Base-by-base conservation (phyloP, 2,797 vertebrate genomes). In the Sebastes minor region DNA sequence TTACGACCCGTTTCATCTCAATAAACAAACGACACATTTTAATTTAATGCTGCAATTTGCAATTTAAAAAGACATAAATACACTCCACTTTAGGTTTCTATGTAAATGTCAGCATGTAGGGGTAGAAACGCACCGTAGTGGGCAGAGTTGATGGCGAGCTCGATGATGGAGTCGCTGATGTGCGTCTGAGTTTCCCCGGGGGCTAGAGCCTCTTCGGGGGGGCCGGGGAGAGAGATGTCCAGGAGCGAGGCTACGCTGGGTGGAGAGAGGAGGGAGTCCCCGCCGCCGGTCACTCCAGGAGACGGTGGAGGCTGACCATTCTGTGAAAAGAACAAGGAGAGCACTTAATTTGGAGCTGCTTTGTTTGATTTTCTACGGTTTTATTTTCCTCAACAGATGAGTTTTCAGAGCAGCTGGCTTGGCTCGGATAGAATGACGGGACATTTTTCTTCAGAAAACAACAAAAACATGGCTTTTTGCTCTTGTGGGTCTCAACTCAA, bases 161-260 rank as follows among this genome's bases (percentile, higher is more conserved):
- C 99, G 1, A 99, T 99, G 92, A 99, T 99, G 53, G 98, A 99
- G 94, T 99, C 99, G 0, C 99, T 99, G 94, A 99, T 99, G 76
- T 99, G 99, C 2, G 97, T 97, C 63, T 97, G 96, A 23, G 97
- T 92, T 66, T 97, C 98, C 64, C 97, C 98, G 5, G 98, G 96
- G 2, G 97, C 96, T 8, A 99, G 95, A n/a, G 97, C 96, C 65
- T 99, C 99, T 76, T 99, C 99, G 1, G 98, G 98, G 2, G 98
- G 98, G 3, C 98, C 99, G 0, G 99, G 99, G 3, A 99, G 96
- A 33, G 99, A 99, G 86, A 99, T 99, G 92, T 99, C 99, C 85
- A 99, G 92, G 57, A 99, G 95, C 2, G 98, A 97, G 30, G 97
- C 98, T 20, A 99, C 97, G 2, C 99, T 99, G 70, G 98, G 98